These are phyloP conservation scores for Thamnophis elegans DNA, from an alignment of 2,797 vertebrate genomes.

Conservation along the genomic window DNA sequence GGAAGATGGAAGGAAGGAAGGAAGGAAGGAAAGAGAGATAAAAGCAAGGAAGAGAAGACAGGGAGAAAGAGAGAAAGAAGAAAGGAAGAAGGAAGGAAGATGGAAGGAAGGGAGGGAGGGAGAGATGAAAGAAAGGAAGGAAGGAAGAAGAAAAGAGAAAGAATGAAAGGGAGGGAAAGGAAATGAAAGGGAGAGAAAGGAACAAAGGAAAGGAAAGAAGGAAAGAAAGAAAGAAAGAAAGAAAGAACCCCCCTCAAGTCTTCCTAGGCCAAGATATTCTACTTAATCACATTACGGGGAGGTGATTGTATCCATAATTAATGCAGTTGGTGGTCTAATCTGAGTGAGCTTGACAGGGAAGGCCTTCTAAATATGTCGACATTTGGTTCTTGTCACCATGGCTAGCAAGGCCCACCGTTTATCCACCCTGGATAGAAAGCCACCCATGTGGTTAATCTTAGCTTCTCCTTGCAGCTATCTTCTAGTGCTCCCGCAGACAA, in stretches of 20 bases:
- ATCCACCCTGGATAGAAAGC: slow-evolving; percentile 45
- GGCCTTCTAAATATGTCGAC: slow-evolving; percentile 50
- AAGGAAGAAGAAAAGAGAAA: too few species aligned
- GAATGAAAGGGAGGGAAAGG: too few species aligned
- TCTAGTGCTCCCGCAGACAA: slow-evolving; percentile 52
- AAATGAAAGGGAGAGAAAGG: too few species aligned
- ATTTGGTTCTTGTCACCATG: slow-evolving; percentile 49
- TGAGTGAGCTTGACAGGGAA: slow-evolving; percentile 43
- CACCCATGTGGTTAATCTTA: slow-evolving; percentile 55
- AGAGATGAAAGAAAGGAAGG: too few species aligned
- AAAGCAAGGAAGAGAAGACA: too few species aligned
- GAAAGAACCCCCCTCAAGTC: not conserved
- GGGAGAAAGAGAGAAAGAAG: too few species aligned
- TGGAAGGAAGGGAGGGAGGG: too few species aligned
- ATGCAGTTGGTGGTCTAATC: slow-evolving; percentile 56
- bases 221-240: not conserved
- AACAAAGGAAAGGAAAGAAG: too few species aligned
- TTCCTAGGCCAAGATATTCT: slow-evolving; percentile 23
- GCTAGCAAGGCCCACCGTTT: slow-evolving; percentile 41
- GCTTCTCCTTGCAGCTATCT: slow-evolving; percentile 55
- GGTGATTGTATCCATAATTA: slow-evolving; percentile 58
- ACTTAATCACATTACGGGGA: slow-evolving; percentile 45
- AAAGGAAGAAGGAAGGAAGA: too few species aligned
- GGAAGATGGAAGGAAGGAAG: too few species aligned
- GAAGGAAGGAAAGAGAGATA: too few species aligned